Evolutionary conservation across 2,797 vertebrate species (phyloP).

Genomic region (Novumbra hubbsi): DNA sequence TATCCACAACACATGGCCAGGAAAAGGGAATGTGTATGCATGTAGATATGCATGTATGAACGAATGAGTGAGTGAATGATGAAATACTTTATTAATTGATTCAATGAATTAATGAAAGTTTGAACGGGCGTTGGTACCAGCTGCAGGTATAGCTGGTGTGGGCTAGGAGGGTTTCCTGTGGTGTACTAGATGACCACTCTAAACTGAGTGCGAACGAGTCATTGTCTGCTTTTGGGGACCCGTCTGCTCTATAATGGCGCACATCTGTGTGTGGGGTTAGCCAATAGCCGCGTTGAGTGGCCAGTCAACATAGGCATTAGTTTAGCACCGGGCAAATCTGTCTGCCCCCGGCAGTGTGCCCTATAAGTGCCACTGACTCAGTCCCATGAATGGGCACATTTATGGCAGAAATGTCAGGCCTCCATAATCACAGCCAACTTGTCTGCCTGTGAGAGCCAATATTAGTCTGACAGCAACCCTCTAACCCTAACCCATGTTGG

Average conservation of each 20-base stretch:
- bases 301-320: constrained; percentile 32
- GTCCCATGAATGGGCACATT: constrained; percentile 16
- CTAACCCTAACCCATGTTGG: neutral
- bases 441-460: constrained; percentile 1
- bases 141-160: neutral
- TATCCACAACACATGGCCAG: neutral
- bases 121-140: neutral
- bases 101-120: neutral
- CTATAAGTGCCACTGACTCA: constrained; percentile 11
- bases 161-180: neutral
- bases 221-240: constrained; percentile 21
- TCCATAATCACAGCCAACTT: constrained; percentile 3
- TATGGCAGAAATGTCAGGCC: constrained; percentile 3
- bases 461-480: neutral
- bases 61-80: neutral
- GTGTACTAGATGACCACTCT: neutral
- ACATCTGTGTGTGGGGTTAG: constrained; percentile 40
- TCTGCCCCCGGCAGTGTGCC: constrained; percentile 11
- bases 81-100: neutral
- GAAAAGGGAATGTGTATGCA: neutral
- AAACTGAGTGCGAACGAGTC: neutral
- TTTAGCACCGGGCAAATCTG: constrained; percentile 24
- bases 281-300: constrained; percentile 26
- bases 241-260: constrained; percentile 26
- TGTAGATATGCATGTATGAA: neutral